These are phyloP conservation scores for Lycia hirtaria DNA, from an alignment of 2,888 invertebrate species.

Conservation along the genomic window DNA sequence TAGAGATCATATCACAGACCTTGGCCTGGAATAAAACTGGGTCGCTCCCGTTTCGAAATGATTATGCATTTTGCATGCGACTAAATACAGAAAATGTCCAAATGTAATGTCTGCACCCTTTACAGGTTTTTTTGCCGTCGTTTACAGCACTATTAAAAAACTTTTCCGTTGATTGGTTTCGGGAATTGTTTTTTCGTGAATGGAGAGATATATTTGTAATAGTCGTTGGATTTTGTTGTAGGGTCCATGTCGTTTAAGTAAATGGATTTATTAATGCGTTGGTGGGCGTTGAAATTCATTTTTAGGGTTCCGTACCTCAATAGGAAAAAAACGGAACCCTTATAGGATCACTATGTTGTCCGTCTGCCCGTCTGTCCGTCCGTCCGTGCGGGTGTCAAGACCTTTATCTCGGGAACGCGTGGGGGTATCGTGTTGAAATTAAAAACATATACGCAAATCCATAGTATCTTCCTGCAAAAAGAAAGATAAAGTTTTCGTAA, in stretches of 20 bases:
- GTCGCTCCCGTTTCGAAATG: slow-evolving; percentile 52
- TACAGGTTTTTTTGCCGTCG: slow-evolving; percentile 23
- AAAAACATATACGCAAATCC: too few species aligned
- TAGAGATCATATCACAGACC: slow-evolving; percentile 39
- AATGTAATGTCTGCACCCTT: slow-evolving; percentile 25
- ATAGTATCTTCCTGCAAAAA: too few species aligned
- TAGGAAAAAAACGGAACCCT: too few species aligned
- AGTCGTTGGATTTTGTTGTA: neutral
- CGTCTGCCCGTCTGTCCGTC: too few species aligned
- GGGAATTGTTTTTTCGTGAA: neutral
- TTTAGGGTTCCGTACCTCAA: too few species aligned
- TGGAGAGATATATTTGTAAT: neutral
- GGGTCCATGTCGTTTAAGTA: neutral
- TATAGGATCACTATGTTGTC: too few species aligned
- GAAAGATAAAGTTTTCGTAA: too few species aligned
- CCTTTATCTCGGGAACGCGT: too few species aligned
- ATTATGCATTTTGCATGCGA: slow-evolving; percentile 61
- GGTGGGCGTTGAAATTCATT: too few species aligned
- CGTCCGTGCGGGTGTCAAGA: too few species aligned
- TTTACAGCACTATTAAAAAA: slow-evolving; percentile 3
- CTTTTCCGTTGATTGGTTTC: slow-evolving; percentile 16
- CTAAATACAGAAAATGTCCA: slow-evolving; percentile 50
- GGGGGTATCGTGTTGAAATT: too few species aligned
- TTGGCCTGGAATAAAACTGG: slow-evolving; percentile 59
- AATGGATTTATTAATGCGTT: too few species aligned